Evolutionary conservation across 1,140 invertebrate species (phyloP).

Genomic region (Venturia canescens): DNA sequence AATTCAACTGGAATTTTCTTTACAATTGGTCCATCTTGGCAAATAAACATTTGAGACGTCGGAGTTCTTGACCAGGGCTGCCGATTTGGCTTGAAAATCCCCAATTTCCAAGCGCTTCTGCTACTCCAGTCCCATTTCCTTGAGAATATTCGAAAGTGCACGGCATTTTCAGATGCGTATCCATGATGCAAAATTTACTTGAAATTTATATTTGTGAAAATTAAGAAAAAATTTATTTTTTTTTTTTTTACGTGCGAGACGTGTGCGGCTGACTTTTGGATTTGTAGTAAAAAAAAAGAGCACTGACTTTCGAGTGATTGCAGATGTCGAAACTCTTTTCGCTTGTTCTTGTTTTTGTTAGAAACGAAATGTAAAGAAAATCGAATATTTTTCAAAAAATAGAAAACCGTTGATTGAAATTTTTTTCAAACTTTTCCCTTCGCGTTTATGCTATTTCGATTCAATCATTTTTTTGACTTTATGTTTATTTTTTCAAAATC

Average conservation of each 20-base stretch:
- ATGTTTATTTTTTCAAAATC: too few species aligned
- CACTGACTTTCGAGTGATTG: not conserved
- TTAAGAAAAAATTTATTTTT: conserved; percentile 4
- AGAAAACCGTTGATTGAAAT: too few species aligned
- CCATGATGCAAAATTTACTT: conserved; percentile 12
- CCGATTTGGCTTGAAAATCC: conserved; percentile 67
- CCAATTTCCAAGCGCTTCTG: conserved; percentile 71
- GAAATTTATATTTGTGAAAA: conserved; percentile 23
- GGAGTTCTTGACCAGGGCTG: conserved; percentile 64
- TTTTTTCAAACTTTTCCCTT: too few species aligned
- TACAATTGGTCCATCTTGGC: conserved; percentile 67
- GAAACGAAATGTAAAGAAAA: not conserved
- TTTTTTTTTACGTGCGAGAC: not conserved
- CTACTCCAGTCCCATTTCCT: conserved; percentile 65
- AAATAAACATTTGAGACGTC: conserved; percentile 64
- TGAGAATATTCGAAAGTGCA: conserved; percentile 63
- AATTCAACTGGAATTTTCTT: conserved; percentile 38
- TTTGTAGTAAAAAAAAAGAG: not conserved
- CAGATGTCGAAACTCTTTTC: not conserved
- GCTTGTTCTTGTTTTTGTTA: not conserved
- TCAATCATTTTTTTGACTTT: too few species aligned
- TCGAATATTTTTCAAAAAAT: not conserved
- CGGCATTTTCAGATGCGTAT: conserved; percentile 40
- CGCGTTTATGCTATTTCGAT: too few species aligned
- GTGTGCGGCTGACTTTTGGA: not conserved